Conservation (phyloP, 2,113 vertebrate species). For the Taurulus bubalis region DNA sequence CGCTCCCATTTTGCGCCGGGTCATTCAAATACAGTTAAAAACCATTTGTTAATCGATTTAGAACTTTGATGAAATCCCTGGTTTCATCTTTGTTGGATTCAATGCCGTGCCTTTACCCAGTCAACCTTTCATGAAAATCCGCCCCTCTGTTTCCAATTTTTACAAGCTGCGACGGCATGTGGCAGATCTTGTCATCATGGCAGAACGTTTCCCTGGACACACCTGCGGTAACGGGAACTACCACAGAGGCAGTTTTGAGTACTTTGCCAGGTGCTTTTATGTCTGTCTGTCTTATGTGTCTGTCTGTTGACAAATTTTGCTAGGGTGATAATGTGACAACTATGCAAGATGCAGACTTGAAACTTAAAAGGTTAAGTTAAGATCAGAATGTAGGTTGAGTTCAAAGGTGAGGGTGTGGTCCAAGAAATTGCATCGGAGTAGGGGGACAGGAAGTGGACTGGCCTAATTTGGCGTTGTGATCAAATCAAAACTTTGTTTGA, state of each 20-base stretch:
- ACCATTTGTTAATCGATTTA: slow-evolving; percentile 2
- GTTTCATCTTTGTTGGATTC: not conserved
- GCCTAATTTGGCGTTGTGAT: not conserved
- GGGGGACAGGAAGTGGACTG: not conserved
- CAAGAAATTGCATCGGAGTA: not conserved
- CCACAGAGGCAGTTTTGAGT: not conserved
- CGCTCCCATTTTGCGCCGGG: not conserved
- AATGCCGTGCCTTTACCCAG: slow-evolving; percentile 1
- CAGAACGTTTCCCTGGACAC: not conserved
- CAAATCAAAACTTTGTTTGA: slow-evolving; percentile 10
- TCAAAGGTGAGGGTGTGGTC: not conserved
- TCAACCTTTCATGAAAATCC: slow-evolving; percentile 17
- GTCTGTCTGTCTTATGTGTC: not conserved
- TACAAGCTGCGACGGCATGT: not conserved
- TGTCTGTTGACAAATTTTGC: not conserved
- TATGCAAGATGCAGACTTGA: not conserved
- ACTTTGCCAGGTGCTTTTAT: not conserved
- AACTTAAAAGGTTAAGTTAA: not conserved
- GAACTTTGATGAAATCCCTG: slow-evolving; percentile 6
- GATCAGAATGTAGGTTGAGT: not conserved
- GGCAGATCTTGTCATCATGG: not conserved
- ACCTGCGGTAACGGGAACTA: not conserved
- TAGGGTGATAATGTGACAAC: not conserved
- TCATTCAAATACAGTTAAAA: not conserved
- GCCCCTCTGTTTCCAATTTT: not conserved